Evolutionary conservation across 1,140 invertebrate genomes (phyloP).

Genomic region (Caligus rogercresseyi): DNA sequence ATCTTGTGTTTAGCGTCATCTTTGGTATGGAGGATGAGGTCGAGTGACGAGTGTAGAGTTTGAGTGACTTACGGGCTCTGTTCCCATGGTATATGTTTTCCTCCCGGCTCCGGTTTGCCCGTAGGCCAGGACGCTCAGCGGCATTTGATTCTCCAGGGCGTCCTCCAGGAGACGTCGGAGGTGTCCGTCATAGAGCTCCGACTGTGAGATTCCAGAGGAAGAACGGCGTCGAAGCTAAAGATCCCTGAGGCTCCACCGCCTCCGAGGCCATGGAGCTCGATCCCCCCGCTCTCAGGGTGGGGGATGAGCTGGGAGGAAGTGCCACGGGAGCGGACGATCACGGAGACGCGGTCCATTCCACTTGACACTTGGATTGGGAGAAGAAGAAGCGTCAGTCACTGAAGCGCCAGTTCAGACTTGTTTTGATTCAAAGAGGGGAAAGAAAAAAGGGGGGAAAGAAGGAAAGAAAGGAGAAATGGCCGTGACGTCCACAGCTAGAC

Average conservation of each 20-base stretch:
- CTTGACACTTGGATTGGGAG: no score
- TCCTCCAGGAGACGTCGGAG: constrained; percentile 52
- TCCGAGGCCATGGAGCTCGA: constrained; percentile 23
- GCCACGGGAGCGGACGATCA: background rate
- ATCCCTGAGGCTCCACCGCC: constrained; percentile 47
- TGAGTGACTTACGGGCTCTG: no score
- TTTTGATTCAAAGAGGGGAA: no score
- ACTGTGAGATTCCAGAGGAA: constrained; percentile 48
- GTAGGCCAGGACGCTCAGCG: constrained; percentile 78
- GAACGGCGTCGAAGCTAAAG: constrained; percentile 77
- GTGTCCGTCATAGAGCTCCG: constrained; percentile 53
- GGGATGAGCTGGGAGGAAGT: background rate
- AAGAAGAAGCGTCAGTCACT: no score
- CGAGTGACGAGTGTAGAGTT: no score
- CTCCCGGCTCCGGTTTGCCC: constrained; percentile 85
- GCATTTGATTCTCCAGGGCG: constrained; percentile 55
- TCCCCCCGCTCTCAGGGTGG: background rate
- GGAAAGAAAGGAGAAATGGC: no score
- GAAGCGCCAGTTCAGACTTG: no score
- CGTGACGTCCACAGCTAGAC: no score
- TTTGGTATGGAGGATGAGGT: no score
- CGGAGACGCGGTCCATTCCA: background rate
- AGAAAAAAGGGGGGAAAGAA: no score
- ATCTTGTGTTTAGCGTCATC: no score
- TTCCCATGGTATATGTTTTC: constrained; percentile 82